Base-by-base conservation (phyloP, 2,113 vertebrate genomes). In the Amblyopsis rosae region DNA sequence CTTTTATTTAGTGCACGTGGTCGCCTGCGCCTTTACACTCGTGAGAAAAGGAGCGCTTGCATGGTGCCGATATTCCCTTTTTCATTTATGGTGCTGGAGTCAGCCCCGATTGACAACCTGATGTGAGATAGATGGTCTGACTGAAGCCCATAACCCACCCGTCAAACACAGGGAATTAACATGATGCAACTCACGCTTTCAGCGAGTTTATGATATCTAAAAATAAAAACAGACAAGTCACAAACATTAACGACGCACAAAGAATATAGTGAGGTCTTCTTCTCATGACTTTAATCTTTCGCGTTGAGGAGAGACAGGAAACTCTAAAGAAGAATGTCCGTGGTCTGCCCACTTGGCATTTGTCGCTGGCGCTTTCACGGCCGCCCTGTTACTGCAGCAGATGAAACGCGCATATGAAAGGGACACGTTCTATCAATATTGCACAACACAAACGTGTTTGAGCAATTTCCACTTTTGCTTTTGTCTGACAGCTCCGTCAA, bases 31-130 rank as follows among this genome's bases (percentile, higher is more conserved):
- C 26, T 26, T 26, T 26, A 71, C 59, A 55, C 66, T 67, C 62
- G 46, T 13, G 68, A 61, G 61, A 4, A 63, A 58, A 62, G 56
- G 72, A 75, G 73, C 67, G 81, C 68, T 58, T 51, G 53, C 68
- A 64, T 59, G 59, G 65, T 55, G 73, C 69, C 76, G 48, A 72
- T 71, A 82, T 1, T 26, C 26, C 26, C 26, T 86, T 64, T 80
- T 82, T 88, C 88, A 88, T 91, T 90, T 87, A 87, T 87, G 74
- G 65, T 53, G 59, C 58, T 58, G 54, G 56, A 73, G 64, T 64
- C 64, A 67, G 60, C 72, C 11, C 46, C 86, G 86, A 91, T 72
- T 88, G 88, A 84, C 87, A 89, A 76, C 69, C 69, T 11, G 70
- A 83, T 60, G 70, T 73, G 65, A 80, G 65, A 85, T 59, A 67